Evolutionary conservation across 2,797 vertebrate genomes (phyloP), one percentile per base, ranked within the genome.

Genomic region (Sebastes cheni): DNA sequence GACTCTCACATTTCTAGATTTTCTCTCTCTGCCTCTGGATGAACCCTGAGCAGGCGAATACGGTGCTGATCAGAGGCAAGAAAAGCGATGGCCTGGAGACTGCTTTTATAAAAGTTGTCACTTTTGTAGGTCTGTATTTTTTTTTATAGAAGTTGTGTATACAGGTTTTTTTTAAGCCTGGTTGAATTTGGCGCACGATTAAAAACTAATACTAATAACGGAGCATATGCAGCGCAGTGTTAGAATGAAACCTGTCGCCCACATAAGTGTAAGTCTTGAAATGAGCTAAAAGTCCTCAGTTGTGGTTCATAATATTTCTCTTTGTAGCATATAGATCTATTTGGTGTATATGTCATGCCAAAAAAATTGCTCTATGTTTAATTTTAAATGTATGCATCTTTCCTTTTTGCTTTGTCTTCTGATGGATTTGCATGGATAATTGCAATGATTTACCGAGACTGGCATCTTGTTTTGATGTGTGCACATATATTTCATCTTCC

Each of bases 171-270:
- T 42, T 42, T 42, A 54, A 27, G 4, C 5, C n/a, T 54, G 42
- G 13, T 66, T 67, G 23, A 69, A 56, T 64, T 52, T 20, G 11
- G 30, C n/a, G 55, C 29, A 39, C 55, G 65, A 75, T 18, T 59
- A 60, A 71, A 50, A 61, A 36, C 67, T 30, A 36, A 36, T 46
- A 61, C 66, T 62, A 72, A 85, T 54, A 66, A 71, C 14, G n/a
- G 67, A 66, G 42, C 20, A 46, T 22, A 71, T 36, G 36, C 36
- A 36, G 50, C 50, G 71, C 27, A 54, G n/a, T 65, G 79, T 79
- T 86, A 65, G 81, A 90, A 88, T 89, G 90, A 92, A 93, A 93
- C 92, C 66, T 81, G 34, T 87, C 87, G 79, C 85, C 92, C 88
- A 93, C 90, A 77, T 86, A 85, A 71, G 79, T 69, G 80, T 29